Conservation (phyloP, 92 coral and sea anemone genomes). For the Blastomussa wellsi region DNA sequence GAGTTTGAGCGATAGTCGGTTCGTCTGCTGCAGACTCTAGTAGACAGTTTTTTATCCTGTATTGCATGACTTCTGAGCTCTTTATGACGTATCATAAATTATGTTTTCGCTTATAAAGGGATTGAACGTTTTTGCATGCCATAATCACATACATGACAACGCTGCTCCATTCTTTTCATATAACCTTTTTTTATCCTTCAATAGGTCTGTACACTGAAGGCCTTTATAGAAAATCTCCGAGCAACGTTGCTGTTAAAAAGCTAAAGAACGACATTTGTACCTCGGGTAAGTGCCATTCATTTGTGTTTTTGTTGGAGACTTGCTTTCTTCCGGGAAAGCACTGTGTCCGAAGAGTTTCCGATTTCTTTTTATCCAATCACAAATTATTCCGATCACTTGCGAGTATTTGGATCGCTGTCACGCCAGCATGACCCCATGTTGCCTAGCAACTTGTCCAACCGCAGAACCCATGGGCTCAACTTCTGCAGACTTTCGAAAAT, state of each 20-base stretch:
- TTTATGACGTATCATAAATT: no score
- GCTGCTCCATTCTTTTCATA: background rate
- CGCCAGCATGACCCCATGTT: background rate
- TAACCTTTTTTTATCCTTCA: background rate
- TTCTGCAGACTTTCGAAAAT: background rate
- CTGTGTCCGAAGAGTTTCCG: background rate
- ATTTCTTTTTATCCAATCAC: background rate
- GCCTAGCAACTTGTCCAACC: background rate
- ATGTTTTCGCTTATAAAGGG: no score
- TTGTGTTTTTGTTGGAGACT: background rate
- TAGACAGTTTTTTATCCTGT: no score
- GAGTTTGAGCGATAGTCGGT: no score
- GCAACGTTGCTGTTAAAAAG: constrained; percentile 77
- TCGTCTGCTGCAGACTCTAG: no score
- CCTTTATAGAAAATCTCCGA: constrained; percentile 90
- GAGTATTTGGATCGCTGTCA: background rate
- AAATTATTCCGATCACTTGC: background rate
- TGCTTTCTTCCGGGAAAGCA: background rate
- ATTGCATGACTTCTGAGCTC: no score
- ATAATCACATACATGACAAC: no score
- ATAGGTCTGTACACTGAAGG: constrained; percentile 92
- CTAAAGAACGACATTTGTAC: constrained; percentile 80
- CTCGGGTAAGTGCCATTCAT: constrained; percentile 47
- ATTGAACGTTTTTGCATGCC: no score
- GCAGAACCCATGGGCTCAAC: background rate